phyloP scores from a whole-genome alignment of 2,113 vertebrate genomes.

The Amblyopsis rosae region DNA sequence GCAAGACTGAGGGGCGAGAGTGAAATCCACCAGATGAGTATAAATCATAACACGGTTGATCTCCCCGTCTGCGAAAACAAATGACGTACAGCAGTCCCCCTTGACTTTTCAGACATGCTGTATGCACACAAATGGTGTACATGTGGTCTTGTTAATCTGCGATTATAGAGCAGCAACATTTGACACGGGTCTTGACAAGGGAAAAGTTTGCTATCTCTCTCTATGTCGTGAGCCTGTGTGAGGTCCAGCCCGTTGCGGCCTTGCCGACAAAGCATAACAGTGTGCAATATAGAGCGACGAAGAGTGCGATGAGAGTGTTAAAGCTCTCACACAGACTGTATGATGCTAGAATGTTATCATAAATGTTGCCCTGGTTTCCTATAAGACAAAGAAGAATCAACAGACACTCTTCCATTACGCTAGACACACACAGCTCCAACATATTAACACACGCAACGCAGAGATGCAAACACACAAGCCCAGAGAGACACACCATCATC shows the following conservation, averaged over 20 bases:
- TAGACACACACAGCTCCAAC: slow-evolving; percentile 3
- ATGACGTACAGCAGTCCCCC: slow-evolving; percentile 33
- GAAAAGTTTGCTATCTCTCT: slow-evolving; percentile 39
- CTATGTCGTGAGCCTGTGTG: slow-evolving; percentile 34
- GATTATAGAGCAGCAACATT: slow-evolving; percentile 62
- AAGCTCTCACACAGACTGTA: slow-evolving; percentile 15
- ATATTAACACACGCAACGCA: slow-evolving; percentile 8
- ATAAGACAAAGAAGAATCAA: slow-evolving; percentile 20
- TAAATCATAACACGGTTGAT: slow-evolving; percentile 42
- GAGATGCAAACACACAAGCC: background rate
- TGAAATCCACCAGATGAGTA: slow-evolving; percentile 40
- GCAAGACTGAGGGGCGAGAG: slow-evolving; percentile 36
- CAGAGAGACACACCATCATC: no score
- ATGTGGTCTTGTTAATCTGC: slow-evolving; percentile 61
- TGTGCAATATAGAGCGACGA: slow-evolving; percentile 19
- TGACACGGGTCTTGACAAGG: slow-evolving; percentile 22
- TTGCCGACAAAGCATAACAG: slow-evolving; percentile 25
- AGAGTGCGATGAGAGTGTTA: slow-evolving; percentile 10
- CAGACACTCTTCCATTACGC: background rate
- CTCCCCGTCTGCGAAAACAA: slow-evolving; percentile 55
- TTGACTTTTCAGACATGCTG: slow-evolving; percentile 37
- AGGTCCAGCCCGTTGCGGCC: slow-evolving; percentile 29
- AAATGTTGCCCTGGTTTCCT: slow-evolving; percentile 24
- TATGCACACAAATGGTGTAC: slow-evolving; percentile 56
- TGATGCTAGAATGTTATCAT: slow-evolving; percentile 18